A percentile compares a stretch with the other conserved stretches of the same genome.
phyloP scores from a whole-genome alignment of 2,797 vertebrate species.

The Mallotus villosus region DNA sequence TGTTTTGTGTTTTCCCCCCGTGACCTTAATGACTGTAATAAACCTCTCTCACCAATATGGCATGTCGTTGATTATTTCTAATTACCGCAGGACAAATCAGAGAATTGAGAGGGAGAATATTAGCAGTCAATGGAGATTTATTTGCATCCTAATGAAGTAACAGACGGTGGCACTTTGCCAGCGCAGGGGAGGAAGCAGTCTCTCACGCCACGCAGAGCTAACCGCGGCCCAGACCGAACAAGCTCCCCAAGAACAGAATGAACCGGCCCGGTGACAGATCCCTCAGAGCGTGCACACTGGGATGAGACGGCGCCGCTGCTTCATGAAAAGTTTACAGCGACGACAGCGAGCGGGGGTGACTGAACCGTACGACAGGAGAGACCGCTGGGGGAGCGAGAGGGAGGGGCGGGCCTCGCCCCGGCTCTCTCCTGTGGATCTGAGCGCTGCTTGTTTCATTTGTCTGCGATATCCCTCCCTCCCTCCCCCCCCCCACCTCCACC shows the following conservation, averaged over 20 bases:
- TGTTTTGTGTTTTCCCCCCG: not conserved
- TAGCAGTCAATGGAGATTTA: conserved; percentile 81
- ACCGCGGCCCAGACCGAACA: too few relatives aligned
- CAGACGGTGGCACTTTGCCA: conserved; percentile 76
- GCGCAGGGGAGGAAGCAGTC: conserved; percentile 77
- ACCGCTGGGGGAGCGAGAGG: too few relatives aligned
- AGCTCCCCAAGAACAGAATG: not conserved
- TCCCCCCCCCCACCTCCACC: too few relatives aligned
- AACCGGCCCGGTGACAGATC: not conserved
- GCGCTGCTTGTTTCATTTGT: conserved; percentile 24
- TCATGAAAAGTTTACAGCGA: not conserved
- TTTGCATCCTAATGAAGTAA: conserved; percentile 84
- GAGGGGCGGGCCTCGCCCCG: not conserved
- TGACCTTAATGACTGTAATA: conserved; percentile 13
- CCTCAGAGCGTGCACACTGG: not conserved
- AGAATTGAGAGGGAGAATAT: conserved; percentile 77
- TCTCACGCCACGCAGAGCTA: conserved; percentile 62
- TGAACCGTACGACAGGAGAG: not conserved
- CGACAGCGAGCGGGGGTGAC: not conserved
- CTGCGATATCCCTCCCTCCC: not conserved
- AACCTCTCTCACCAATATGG: conserved; percentile 5
- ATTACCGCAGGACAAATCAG: conserved; percentile 81
- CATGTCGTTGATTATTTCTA: conserved; percentile 57
- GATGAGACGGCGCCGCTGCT: not conserved
- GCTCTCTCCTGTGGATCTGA: conserved; percentile 1